Percentiles rank a stretch among this genome's conserved stretches.
Conservation (phyloP, 2,113 vertebrate genomes). For the Coptodon rendalli region DNA sequence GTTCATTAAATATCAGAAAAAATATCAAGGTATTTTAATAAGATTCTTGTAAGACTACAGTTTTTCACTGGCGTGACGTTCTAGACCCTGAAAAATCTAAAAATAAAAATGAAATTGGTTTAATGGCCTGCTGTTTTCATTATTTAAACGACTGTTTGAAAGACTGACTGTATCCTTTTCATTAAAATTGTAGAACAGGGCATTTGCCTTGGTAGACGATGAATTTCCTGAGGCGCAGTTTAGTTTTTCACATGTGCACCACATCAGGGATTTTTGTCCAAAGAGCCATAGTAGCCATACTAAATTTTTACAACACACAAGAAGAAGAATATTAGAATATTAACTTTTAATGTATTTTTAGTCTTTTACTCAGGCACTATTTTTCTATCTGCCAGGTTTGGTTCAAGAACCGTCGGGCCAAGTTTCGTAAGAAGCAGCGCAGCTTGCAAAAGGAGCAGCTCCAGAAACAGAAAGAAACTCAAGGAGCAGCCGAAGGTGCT, state of each 20-base stretch:
- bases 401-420: constrained; percentile 98
- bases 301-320: neutral
- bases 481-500: constrained; percentile 54
- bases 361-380: neutral
- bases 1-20: neutral
- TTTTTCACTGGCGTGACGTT: neutral
- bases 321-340: neutral
- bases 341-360: neutral
- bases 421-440: constrained; percentile 98
- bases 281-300: neutral
- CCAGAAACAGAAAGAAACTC: constrained; percentile 92
- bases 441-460: constrained; percentile 98
- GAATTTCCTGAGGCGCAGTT: neutral
- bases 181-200: neutral
- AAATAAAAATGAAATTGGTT: neutral
- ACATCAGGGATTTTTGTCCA: neutral
- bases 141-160: neutral
- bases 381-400: constrained; percentile 78
- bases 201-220: neutral
- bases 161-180: neutral
- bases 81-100: neutral
- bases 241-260: neutral
- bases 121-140: neutral
- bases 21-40: accelerated
- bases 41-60: neutral